Conservation (phyloP, 2,888 invertebrate species). For the Melitaea athalia region DNA sequence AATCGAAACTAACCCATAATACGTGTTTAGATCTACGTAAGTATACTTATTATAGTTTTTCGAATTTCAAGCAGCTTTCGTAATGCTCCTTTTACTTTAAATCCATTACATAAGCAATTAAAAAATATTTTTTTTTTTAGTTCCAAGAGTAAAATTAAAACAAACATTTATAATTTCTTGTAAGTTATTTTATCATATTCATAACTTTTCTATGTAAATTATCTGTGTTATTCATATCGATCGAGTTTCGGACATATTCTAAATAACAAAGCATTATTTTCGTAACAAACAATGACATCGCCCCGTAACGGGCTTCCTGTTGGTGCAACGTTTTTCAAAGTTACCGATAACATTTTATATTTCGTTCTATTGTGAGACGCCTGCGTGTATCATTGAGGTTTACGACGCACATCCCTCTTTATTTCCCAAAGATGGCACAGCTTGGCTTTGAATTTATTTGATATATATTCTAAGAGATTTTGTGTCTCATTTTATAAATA, state of each 20-base stretch:
- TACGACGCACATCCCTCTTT: constrained; percentile 69
- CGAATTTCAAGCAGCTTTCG: too few relatives aligned
- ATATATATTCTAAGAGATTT: constrained; percentile 46
- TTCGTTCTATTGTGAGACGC: constrained; percentile 68
- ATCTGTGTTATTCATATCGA: not conserved
- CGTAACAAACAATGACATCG: constrained; percentile 37
- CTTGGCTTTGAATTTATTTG: constrained; percentile 48
- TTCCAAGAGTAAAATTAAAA: not conserved
- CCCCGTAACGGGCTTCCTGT: constrained; percentile 43
- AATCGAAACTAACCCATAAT: too few relatives aligned
- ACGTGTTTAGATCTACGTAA: too few relatives aligned
- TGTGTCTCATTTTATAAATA: constrained; percentile 18
- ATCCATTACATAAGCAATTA: too few relatives aligned
- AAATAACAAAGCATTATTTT: constrained; percentile 12
- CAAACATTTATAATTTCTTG: not conserved
- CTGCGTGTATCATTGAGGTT: constrained; percentile 70
- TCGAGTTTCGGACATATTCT: not conserved
- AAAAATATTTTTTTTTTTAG: too few relatives aligned
- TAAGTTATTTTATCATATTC: not conserved
- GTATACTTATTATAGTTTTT: too few relatives aligned
- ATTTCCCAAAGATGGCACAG: constrained; percentile 56
- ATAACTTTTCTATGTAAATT: not conserved
- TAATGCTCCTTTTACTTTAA: too few relatives aligned
- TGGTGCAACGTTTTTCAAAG: constrained; percentile 52
- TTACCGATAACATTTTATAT: constrained; percentile 56